phyloP scores from a whole-genome alignment of 2,113 vertebrate genomes.

The Lycocorax pyrrhopterus region DNA sequence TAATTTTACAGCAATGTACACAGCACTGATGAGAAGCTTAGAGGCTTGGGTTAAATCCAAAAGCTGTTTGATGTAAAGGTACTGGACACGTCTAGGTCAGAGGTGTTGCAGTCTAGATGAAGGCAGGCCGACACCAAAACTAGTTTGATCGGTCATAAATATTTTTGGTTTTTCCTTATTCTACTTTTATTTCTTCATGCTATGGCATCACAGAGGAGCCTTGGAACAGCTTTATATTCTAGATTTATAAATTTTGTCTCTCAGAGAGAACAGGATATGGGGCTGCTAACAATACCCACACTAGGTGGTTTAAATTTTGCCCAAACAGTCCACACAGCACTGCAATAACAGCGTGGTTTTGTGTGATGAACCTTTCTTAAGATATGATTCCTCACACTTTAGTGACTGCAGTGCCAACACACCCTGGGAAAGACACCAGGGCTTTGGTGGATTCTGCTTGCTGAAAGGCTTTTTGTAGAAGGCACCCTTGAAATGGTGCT shows the following conservation, averaged over 20 bases:
- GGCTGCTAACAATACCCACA: not conserved
- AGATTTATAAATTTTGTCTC: not conserved
- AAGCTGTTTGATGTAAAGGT: not conserved
- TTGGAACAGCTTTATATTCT: not conserved
- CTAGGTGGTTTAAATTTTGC: not conserved
- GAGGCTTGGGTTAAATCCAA: not conserved
- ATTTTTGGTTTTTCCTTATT: not conserved
- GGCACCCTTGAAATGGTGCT: not conserved
- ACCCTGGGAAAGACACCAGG: not conserved
- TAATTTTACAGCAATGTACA: not conserved
- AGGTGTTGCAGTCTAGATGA: not conserved
- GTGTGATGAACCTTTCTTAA: not conserved
- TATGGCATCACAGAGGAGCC: not conserved
- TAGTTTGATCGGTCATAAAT: not conserved
- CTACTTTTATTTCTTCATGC: not conserved
- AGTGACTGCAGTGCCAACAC: not conserved
- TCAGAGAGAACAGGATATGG: not conserved
- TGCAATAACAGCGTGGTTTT: accelerated
- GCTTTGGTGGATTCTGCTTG: not conserved
- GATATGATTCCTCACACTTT: not conserved
- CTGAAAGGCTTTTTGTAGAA: not conserved
- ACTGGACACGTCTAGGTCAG: not conserved
- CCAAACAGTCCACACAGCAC: not conserved
- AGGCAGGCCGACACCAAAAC: not conserved
- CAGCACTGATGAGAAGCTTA: not conserved